Base-by-base conservation (phyloP, 1,140 invertebrate species). In the Littorina saxatilis region DNA sequence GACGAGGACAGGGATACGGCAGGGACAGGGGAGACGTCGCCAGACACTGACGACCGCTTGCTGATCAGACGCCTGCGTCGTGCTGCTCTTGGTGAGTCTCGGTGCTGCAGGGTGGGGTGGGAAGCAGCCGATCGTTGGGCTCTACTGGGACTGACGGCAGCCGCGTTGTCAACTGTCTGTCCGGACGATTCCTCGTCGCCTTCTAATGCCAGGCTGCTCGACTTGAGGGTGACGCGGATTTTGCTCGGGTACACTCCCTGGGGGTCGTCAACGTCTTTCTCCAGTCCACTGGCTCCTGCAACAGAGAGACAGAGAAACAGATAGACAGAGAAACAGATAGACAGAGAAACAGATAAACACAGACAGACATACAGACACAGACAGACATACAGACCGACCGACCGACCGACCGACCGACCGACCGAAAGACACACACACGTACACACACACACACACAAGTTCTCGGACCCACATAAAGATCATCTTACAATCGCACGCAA, bases 191-290 rank as follows among this genome's bases (percentile, higher is more conserved):
- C 63, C 66, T 68, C 66, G 66, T 68, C 66, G 37, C 66, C 66
- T 68, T 68, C 66, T 32, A 68, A 17, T 2, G 35, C 35, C 66
- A 68, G 66, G 66, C 66, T 73, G 40, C 40, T 73, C 23, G 27
- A 4, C 40, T 20, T 13, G 23, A 27, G 40, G 23, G 7, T 20
- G 1, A 37, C 23, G 29, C 2, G 17, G 43, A 17, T 9, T 9
- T 47, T 47, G 32, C 23, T 23, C 1, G 40, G 43, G n/a, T 52
- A 73, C 70, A 73, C 70, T 2, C 70, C 70, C 40, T 73, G 70
- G 23, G 70, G 70, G 43, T 73, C 70, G 40, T 73, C 70, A 23
- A 73, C 70, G 40, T 73, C 70, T 29, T 73, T 47, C 70, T 73
- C 70, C 23, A 73, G 43, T 3, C 70, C 70, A 32, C 70, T 73